Evolutionary conservation across 1,140 invertebrate genomes (phyloP), one percentile per base, ranked within the genome.

Genomic region (Trichogramma pretiosum): DNA sequence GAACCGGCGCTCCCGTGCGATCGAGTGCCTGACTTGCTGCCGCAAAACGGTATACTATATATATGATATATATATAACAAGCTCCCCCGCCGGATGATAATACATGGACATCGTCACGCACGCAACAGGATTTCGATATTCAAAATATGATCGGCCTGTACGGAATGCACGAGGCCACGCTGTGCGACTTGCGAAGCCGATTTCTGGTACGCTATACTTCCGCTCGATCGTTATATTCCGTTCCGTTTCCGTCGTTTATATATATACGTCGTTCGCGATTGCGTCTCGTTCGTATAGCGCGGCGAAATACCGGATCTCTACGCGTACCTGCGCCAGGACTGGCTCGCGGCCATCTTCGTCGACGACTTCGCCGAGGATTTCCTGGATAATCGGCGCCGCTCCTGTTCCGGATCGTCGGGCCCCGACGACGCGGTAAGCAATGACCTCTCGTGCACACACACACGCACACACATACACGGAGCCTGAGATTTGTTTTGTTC

Each of bases 111-210:
- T n/a, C n/a, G n/a, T n/a, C n/a, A n/a, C n/a, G n/a, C n/a, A n/a
- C n/a, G n/a, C n/a, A n/a, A n/a, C 28, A 76, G 72, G 52, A 62
- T 42, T 75, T 80, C 28, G 68, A 73, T 19, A 53, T 71, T 0
- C 67, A 73, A 0, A 76, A 77, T 36, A 55, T 82, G 1, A 60
- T 66, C 3, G 57, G 64, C 23, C 51, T 84, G 13, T 82, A 78
- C 57, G 80, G 79, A 0, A 78, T 77, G 56, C 81, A 84, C 53
- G 79, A 83, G 49, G 70, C 66, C 1, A 59, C 80, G 45, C 64
- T 83, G 21, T 80, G 82, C 59, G 76, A 79, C 43, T 46, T 84
- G 2, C 59, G 75, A 9, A 54, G 62, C 13, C 68, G 76, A 34
- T 82, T 72, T 57, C 59, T 76, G 60, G 74, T 73, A 59, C 59